Conservation (phyloP, 2,888 invertebrate genomes). For the Coelinius sp. region DNA sequence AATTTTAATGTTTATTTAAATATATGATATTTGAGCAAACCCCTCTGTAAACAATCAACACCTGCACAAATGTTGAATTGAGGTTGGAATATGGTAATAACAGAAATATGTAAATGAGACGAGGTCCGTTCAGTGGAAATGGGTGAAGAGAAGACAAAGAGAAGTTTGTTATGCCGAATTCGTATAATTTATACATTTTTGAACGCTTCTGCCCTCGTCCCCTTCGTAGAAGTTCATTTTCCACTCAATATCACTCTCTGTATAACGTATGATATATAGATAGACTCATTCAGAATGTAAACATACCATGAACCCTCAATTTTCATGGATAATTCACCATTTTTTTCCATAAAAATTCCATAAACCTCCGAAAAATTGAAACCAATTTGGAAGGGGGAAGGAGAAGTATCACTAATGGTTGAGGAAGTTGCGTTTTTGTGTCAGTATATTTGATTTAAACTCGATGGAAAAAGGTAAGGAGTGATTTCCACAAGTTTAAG, state of each 20-base stretch:
- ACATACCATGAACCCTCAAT: background rate
- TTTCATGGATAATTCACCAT: background rate
- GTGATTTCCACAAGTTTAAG: constrained; percentile 57
- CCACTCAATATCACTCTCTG: background rate
- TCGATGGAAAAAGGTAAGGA: constrained; percentile 24
- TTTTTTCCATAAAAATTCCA: background rate
- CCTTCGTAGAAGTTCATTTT: background rate
- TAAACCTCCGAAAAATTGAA: background rate
- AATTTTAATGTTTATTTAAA: background rate
- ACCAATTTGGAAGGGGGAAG: background rate
- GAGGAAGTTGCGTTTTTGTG: background rate
- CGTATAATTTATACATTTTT: constrained; percentile 6
- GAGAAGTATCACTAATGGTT: background rate
- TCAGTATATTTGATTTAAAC: constrained; percentile 11
- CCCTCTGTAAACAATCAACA: background rate
- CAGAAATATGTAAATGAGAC: background rate
- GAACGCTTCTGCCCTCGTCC: background rate
- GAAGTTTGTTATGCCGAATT: background rate
- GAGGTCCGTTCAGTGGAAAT: background rate
- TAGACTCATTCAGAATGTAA: background rate
- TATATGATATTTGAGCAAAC: background rate
- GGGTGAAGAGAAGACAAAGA: background rate
- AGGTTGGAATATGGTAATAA: constrained; percentile 1
- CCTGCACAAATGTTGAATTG: background rate
- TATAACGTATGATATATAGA: background rate